A percentile compares a stretch with the other conserved stretches of the same genome.
Evolutionary conservation across 2,888 invertebrate genomes (phyloP).

Genomic region (Imbricaverruca yamaguchii): DNA sequence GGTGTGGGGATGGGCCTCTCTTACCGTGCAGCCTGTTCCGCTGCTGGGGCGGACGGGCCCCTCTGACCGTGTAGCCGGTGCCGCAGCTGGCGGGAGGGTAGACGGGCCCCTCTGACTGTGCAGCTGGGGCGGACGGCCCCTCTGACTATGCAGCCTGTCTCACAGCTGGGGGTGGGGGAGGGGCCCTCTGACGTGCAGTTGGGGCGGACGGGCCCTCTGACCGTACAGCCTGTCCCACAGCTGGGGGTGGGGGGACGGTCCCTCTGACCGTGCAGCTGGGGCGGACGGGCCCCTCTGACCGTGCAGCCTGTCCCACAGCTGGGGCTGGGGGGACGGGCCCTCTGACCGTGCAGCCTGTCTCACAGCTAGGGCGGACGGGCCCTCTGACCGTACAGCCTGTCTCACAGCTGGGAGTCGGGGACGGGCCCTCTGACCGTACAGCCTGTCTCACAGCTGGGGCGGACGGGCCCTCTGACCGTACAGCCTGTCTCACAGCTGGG

Average conservation of each 20-base stretch:
- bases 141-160: slow-evolving; percentile 25
- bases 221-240: no score
- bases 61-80: no score
- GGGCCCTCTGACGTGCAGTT: background rate
- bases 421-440: no score
- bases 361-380: background rate
- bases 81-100: no score
- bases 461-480: background rate
- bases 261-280: slow-evolving; percentile 12
- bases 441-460: no score
- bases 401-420: no score
- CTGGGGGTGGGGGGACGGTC: no score
- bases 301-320: slow-evolving; percentile 42
- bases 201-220: background rate
- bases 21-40: background rate
- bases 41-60: background rate
- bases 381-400: no score
- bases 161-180: slow-evolving; percentile 45
- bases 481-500: background rate
- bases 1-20: no score
- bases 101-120: no score
- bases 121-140: slow-evolving; percentile 17
- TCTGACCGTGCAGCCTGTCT: background rate
- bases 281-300: background rate
- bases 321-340: slow-evolving; percentile 37